These are phyloP conservation scores for Tenthredo distinguenda DNA, from an alignment of 2,888 invertebrate genomes.

Conservation along the genomic window DNA sequence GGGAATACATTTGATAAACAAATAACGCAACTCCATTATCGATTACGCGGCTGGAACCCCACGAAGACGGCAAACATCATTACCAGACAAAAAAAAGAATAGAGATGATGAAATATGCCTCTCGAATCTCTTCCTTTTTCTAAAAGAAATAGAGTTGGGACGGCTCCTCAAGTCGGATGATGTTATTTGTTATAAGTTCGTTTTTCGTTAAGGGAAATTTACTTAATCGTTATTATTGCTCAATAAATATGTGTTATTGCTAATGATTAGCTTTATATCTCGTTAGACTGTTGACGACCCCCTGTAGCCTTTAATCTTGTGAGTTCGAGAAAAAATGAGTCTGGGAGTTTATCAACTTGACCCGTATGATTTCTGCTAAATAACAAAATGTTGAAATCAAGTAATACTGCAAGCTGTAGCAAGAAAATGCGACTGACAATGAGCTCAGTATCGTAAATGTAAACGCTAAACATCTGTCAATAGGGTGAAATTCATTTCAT, in stretches of 20 bases:
- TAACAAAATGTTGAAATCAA: slow-evolving; percentile 38
- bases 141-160: neutral
- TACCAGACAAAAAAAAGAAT: neutral
- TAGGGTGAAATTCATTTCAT: neutral
- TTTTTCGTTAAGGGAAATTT: neutral
- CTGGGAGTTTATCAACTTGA: slow-evolving; percentile 26
- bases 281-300: slow-evolving; percentile 17
- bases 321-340: neutral
- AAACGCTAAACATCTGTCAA: neutral
- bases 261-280: neutral
- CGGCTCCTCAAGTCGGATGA: neutral
- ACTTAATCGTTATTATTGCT: neutral
- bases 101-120: neutral
- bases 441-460: neutral
- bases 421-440: neutral
- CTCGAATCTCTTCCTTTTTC: neutral
- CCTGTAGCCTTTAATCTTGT: slow-evolving; percentile 49
- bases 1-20: neutral
- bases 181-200: neutral
- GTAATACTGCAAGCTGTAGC: neutral
- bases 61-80: slow-evolving; percentile 3
- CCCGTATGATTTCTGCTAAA: slow-evolving; percentile 7
- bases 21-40: neutral
- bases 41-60: slow-evolving; percentile 3
- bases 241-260: neutral